Conservation (phyloP, 2,113 vertebrate genomes). For the Gymnocephalus cernua region DNA sequence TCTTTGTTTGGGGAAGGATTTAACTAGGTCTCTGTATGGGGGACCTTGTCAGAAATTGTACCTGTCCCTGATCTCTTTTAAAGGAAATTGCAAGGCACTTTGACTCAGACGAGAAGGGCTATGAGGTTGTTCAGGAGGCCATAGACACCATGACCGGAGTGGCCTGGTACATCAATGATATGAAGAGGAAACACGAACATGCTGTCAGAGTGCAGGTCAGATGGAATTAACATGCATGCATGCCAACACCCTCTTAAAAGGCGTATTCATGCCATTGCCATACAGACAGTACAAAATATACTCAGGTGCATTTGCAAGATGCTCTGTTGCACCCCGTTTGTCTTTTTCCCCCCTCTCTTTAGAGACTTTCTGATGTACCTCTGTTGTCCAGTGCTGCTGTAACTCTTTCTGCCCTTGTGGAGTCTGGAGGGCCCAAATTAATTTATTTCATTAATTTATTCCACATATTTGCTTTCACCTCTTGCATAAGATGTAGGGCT, state of each 20-base stretch:
- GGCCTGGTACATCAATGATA: conserved; percentile 99
- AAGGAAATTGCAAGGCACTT: conserved; percentile 97
- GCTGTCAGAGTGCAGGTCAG: conserved; percentile 95
- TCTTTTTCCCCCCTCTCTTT: not conserved
- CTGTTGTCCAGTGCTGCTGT: not conserved
- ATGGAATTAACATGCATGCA: not conserved
- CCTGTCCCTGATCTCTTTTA: not conserved
- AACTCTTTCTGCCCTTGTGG: not conserved
- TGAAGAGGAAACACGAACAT: conserved; percentile 98
- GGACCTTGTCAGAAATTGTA: not conserved
- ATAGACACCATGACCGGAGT: conserved; percentile 98
- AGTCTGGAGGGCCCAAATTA: not conserved
- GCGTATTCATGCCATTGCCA: not conserved
- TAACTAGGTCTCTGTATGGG: not conserved
- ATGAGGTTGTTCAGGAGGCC: conserved; percentile 93
- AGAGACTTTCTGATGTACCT: not conserved
- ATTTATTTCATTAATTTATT: not conserved
- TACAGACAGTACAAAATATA: not conserved
- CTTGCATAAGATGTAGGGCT: not conserved
- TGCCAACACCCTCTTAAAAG: not conserved
- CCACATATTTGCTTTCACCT: not conserved
- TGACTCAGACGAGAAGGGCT: conserved; percentile 88
- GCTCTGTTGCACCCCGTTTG: not conserved
- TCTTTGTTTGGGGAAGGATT: not conserved
- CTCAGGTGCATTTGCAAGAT: not conserved